Percentiles rank a stretch among this genome's conserved stretches.
Evolutionary conservation across 2,797 vertebrate species (phyloP).

Genomic region (Melanogrammus aeglefinus): DNA sequence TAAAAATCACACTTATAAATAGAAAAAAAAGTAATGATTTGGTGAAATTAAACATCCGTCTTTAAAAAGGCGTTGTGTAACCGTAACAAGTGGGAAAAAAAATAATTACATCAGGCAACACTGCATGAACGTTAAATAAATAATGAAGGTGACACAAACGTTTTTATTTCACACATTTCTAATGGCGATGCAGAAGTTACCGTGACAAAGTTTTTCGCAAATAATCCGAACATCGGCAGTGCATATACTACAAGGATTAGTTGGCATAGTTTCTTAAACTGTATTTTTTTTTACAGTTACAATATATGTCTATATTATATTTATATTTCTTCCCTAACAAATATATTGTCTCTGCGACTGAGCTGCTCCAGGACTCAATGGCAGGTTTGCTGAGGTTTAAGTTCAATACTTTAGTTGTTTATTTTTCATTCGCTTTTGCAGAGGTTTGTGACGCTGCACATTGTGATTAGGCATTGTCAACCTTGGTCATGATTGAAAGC

Average conservation of each 20-base stretch:
- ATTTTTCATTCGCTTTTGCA: slow-evolving; percentile 80
- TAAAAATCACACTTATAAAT: slow-evolving; percentile 99
- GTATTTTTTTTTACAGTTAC: slow-evolving; percentile 90
- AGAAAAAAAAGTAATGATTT: slow-evolving; percentile 81
- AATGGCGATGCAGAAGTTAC: slow-evolving; percentile 89
- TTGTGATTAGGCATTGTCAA: slow-evolving; percentile 77
- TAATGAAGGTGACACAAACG: slow-evolving; percentile 81
- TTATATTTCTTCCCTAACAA: slow-evolving; percentile 84
- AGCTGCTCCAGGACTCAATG: slow-evolving; percentile 79
- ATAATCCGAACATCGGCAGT: slow-evolving; percentile 97
- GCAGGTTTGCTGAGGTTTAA: slow-evolving; percentile 75
- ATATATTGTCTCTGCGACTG: slow-evolving; percentile 83
- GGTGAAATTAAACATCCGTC: slow-evolving; percentile 64
- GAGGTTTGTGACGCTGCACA: slow-evolving; percentile 85
- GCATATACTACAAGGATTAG: slow-evolving; percentile 99
- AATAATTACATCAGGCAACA: slow-evolving; percentile 92
- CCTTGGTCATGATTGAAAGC: slow-evolving; percentile 84
- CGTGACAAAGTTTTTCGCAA: slow-evolving; percentile 94
- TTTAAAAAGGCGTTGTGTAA: slow-evolving; percentile 55
- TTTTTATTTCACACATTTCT: slow-evolving; percentile 94
- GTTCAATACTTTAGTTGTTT: slow-evolving; percentile 75
- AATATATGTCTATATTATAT: slow-evolving; percentile 88
- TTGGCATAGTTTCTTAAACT: slow-evolving; percentile 99
- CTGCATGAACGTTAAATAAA: slow-evolving; percentile 94
- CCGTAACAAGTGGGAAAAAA: slow-evolving; percentile 55